Conservation (phyloP, 2,888 invertebrate genomes). For the Dicycla oo region DNA sequence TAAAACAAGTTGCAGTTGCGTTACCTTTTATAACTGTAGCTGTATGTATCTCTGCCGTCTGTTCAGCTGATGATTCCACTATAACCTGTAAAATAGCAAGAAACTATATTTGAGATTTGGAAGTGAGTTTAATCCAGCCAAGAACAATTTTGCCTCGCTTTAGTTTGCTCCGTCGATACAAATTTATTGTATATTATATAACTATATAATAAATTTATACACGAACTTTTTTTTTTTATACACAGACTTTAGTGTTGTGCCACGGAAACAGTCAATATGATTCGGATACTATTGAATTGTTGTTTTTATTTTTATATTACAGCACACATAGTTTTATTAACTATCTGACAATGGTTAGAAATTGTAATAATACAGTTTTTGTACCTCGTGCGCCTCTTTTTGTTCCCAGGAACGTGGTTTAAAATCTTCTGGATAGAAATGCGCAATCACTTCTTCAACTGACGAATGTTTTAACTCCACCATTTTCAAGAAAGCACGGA, state of each 20-base stretch:
- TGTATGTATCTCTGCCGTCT: constrained; percentile 76
- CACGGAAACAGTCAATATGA: neutral
- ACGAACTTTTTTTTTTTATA: too few relatives aligned
- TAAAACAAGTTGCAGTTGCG: neutral
- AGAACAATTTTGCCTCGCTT: neutral
- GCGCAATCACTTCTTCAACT: constrained; percentile 95
- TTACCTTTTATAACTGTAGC: constrained; percentile 81
- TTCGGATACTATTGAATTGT: neutral
- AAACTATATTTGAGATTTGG: neutral
- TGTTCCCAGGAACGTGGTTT: constrained; percentile 95
- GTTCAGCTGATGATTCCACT: constrained; percentile 76
- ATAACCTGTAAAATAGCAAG: constrained; percentile 75
- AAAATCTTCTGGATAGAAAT: constrained; percentile 96
- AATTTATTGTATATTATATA: neutral
- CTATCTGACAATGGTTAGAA: neutral
- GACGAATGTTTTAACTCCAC: constrained; percentile 94
- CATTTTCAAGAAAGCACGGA: constrained; percentile 96
- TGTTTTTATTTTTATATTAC: neutral
- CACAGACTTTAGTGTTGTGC: neutral
- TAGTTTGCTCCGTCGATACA: neutral
- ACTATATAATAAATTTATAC: too few relatives aligned
- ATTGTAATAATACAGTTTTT: neutral
- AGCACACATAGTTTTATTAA: neutral
- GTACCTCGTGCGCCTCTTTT: constrained; percentile 92
- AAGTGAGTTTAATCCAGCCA: neutral